A percentile compares a stretch with the other conserved stretches of the same genome.
Conservation (phyloP, 2,797 vertebrate species). For the Lacerta bilineata region DNA sequence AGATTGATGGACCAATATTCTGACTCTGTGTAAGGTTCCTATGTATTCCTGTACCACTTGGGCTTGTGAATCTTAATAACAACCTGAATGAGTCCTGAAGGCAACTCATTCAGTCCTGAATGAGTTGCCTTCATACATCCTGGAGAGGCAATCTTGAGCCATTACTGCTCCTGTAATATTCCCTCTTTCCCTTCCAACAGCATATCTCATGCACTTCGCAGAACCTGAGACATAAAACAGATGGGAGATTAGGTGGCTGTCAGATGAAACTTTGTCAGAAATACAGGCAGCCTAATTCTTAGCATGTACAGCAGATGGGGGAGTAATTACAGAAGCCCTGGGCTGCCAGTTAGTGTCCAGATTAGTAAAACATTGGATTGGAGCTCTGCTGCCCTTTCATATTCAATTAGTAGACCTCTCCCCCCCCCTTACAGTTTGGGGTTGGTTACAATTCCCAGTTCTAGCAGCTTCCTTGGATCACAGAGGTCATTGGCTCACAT, state of each 20-base stretch:
- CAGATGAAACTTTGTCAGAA: slow-evolving; percentile 2
- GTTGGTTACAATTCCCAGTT: slow-evolving; percentile 26
- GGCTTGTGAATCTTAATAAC: neutral
- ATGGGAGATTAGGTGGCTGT: slow-evolving; percentile 18
- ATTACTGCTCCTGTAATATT: neutral
- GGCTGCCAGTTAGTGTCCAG: slow-evolving; percentile 20
- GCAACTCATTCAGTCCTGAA: neutral
- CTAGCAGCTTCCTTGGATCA: slow-evolving; percentile 4
- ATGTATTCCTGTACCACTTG: no score
- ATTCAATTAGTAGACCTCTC: neutral
- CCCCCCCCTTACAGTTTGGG: neutral
- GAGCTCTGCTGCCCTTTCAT: slow-evolving; percentile 4
- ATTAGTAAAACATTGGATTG: neutral
- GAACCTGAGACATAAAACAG: neutral
- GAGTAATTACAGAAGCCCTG: neutral
- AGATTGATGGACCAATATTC: no score
- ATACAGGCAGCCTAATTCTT: neutral
- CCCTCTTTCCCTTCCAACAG: neutral
- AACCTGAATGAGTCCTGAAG: neutral
- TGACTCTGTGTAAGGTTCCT: no score
- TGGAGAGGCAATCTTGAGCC: neutral
- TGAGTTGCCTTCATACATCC: neutral
- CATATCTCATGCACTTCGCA: neutral
- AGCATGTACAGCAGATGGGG: neutral
- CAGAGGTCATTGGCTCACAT: neutral